Base-by-base conservation (phyloP, 92 coral and sea anemone species). In the Bergia puertoricense region DNA sequence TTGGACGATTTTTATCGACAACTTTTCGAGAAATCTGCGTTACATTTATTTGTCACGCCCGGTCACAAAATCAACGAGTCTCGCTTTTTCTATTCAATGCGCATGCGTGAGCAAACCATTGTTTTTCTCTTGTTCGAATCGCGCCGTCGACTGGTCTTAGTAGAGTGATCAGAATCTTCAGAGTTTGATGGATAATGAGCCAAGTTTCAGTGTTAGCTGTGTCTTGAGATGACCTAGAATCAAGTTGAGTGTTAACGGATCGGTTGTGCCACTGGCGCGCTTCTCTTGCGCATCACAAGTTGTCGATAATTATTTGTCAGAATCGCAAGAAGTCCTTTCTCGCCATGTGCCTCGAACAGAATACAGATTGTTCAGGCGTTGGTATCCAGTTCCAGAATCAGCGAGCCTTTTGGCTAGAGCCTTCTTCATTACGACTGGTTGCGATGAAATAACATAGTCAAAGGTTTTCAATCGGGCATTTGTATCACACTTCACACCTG, bases 281-380 rank as follows among this genome's bases (percentile, higher is more conserved):
- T 65, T 76, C 80, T 76, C 80, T 50, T 76, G 38, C 80, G 46
- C 80, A 76, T 76, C 80, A 76, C 80, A 76, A 76, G 81, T 76
- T 76, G 56, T 76, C 81, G 81, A 76, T 76, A 15, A 40, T 8
- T 71, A 76, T 76, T 76, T 76, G 81, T 40, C 51, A 76, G 81
- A 76, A 76, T 76, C 81, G 56, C 81, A 76, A 76, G 81, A 76
- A 76, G 81, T 76, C 81, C 81, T 76, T 76, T 76, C 81, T 76
- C 56, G 81, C 81, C 81, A 76, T 76, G 81, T 76, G 81, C 81
- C 81, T 76, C 81, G 51, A 76, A 76, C 81, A 76, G 81, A 76
- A 30, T 74, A 74, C 77, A 74, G 77, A 74, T 76, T 76, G 81
- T 76, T 76, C 81, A 76, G 81, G 81, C n/a, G 81, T 76, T 76